A percentile compares a stretch with the other conserved stretches of the same genome.
These are phyloP conservation scores for Planiliza haematocheilus DNA, from an alignment of 2,113 vertebrate genomes.

Conservation along the genomic window DNA sequence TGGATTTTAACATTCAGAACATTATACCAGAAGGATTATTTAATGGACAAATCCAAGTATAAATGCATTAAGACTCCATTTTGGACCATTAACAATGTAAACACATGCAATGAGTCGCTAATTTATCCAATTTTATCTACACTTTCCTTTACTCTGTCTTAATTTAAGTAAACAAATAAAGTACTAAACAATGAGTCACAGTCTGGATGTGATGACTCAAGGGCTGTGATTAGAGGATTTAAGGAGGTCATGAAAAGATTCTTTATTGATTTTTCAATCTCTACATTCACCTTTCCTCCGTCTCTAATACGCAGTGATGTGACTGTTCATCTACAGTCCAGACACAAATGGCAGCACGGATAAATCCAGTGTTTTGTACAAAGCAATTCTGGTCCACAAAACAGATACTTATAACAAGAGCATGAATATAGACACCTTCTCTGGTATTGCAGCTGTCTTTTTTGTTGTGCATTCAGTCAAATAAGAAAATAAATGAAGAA, in stretches of 20 bases:
- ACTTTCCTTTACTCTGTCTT: neutral
- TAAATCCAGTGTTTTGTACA: neutral
- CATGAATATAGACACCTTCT: too few relatives aligned
- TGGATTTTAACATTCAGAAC: neutral
- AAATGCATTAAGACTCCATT: neutral
- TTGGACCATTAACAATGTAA: neutral
- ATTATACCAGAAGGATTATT: neutral
- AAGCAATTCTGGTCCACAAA: too few relatives aligned
- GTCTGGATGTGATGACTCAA: neutral
- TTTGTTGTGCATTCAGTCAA: neutral
- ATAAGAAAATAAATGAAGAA: neutral
- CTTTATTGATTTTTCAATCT: neutral
- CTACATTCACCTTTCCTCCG: neutral
- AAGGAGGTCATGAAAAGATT: conserved; percentile 1
- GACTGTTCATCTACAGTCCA: neutral
- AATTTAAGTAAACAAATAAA: too few relatives aligned
- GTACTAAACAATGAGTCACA: neutral
- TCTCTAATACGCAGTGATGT: neutral
- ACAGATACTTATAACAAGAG: too few relatives aligned
- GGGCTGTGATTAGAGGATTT: conserved; percentile 1
- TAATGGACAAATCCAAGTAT: neutral
- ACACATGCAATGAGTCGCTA: neutral
- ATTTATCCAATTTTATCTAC: neutral
- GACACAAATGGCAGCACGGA: too few relatives aligned
- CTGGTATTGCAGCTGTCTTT: neutral